These are phyloP conservation scores for Aplochiton taeniatus DNA, from an alignment of 2,797 vertebrate species.

Conservation along the genomic window DNA sequence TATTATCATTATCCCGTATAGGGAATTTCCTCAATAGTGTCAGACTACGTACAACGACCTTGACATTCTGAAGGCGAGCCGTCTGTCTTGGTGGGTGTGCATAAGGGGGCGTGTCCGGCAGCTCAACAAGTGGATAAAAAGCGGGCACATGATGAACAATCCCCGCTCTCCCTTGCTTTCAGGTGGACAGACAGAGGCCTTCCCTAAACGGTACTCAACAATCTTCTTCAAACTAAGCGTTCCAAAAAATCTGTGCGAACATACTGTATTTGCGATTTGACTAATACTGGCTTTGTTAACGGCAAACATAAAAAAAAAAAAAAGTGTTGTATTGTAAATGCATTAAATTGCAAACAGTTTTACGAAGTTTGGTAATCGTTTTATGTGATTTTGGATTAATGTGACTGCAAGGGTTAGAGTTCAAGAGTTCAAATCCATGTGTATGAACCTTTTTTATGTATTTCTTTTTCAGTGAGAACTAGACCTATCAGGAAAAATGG, in stretches of 20 bases:
- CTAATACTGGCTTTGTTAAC: neutral
- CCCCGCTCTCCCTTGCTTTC: conserved; percentile 14
- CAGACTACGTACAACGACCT: conserved; percentile 9
- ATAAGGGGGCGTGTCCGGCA: conserved; percentile 24
- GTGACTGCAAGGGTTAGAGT: no score
- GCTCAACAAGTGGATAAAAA: conserved; percentile 17
- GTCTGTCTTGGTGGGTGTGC: neutral
- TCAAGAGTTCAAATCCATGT: no score
- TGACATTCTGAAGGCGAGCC: conserved; percentile 13
- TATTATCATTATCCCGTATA: no score
- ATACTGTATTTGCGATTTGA: neutral
- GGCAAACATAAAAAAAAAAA: no score
- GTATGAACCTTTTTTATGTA: no score
- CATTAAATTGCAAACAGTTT: no score
- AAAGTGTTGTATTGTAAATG: no score
- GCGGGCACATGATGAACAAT: rapidly evolving
- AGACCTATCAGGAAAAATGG: conserved; percentile 53
- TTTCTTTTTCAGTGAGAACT: conserved; percentile 27
- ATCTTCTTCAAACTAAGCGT: neutral
- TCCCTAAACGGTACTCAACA: conserved; percentile 15
- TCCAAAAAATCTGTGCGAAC: no score
- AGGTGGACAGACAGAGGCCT: neutral
- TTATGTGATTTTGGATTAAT: no score
- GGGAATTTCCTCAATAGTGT: neutral
- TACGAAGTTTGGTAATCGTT: no score